Conservation (phyloP, 2,888 invertebrate species). For the Drosophila formosana region DNA sequence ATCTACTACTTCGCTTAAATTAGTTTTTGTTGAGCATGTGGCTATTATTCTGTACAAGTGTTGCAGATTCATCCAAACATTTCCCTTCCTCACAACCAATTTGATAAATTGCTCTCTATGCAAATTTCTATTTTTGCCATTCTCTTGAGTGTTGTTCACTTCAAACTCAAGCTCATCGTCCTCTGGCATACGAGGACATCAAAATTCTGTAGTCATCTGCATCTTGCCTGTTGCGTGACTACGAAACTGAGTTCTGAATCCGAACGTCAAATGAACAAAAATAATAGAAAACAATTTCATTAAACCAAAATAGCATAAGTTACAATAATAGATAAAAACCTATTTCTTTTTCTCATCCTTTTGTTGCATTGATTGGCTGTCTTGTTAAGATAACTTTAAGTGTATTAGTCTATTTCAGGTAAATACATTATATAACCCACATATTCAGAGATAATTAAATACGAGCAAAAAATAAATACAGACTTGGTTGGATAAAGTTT, state of each 20-base stretch:
- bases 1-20: neutral
- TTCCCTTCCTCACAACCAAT: neutral
- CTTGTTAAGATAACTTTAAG: conserved; percentile 6
- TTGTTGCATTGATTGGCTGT: neutral
- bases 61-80: neutral
- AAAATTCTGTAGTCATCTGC: neutral
- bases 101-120: conserved; percentile 41
- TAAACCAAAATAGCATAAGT: neutral
- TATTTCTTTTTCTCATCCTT: neutral
- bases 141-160: conserved; percentile 12
- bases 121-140: conserved; percentile 14
- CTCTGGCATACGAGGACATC: conserved; percentile 1
- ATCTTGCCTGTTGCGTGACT: conserved; percentile 1
- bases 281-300: neutral
- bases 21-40: neutral
- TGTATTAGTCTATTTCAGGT: conserved; percentile 33
- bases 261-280: neutral
- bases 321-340: neutral
- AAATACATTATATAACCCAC: conserved; percentile 21
- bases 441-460: conserved; percentile 19
- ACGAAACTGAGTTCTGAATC: neutral
- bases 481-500: neutral
- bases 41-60: neutral
- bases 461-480: neutral
- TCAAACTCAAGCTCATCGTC: neutral